Percentiles rank a stretch among this genome's conserved stretches.
Evolutionary conservation across 2,888 invertebrate species (phyloP).

Genomic region (Stenodema calcarata): DNA sequence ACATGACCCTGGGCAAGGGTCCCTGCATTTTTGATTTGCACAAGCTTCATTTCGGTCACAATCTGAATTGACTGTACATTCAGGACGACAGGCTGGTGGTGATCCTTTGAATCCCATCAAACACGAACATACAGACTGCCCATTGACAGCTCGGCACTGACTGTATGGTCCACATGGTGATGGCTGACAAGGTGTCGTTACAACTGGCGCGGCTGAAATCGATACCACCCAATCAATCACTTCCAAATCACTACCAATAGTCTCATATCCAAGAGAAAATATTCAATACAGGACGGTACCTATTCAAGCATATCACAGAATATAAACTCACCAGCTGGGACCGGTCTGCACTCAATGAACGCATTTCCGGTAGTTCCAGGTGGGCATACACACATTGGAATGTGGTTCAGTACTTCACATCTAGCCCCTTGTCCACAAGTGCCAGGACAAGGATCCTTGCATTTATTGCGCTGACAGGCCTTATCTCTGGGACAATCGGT

Average conservation of each 20-base stretch:
- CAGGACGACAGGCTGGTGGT: constrained; percentile 70
- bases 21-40: constrained; percentile 76
- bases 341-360: constrained; percentile 60
- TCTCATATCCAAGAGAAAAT: not conserved
- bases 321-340: constrained; percentile 37
- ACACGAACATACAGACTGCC: constrained; percentile 76
- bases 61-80: constrained; percentile 68
- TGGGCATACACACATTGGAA: constrained; percentile 74
- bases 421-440: constrained; percentile 72
- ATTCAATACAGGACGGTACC: not conserved
- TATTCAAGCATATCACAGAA: not conserved
- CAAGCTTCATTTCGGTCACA: constrained; percentile 75
- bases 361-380: constrained; percentile 73
- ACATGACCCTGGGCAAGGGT: constrained; percentile 79
- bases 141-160: constrained; percentile 76
- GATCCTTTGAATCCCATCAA: constrained; percentile 74
- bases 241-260: not conserved
- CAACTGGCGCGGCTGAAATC: constrained; percentile 53
- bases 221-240: not conserved
- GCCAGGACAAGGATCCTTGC: constrained; percentile 73
- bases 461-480: constrained; percentile 75
- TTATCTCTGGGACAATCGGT: constrained; percentile 69
- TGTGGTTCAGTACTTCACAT: constrained; percentile 74
- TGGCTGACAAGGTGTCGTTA: constrained; percentile 63
- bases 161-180: constrained; percentile 64